Conservation (phyloP, 2,113 vertebrate species). For the Perognathus longimembris region DNA sequence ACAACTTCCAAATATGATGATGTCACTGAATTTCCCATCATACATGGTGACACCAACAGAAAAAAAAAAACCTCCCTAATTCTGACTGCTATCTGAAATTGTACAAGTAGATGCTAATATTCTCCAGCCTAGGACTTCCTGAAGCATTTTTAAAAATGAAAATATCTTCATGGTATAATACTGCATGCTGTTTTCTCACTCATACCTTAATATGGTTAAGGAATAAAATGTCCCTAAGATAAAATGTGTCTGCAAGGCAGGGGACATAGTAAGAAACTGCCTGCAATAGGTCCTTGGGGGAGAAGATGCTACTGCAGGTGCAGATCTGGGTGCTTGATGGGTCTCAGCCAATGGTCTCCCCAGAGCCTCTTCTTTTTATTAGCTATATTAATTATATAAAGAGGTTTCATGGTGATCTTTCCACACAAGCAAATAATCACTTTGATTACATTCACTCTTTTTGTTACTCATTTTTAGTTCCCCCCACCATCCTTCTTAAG, state of each 20-base stretch:
- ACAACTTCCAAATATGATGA: not conserved
- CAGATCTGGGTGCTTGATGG: not conserved
- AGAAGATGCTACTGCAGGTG: not conserved
- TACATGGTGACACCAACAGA: not conserved
- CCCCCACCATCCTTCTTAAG: not conserved
- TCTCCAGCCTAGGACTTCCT: constrained; percentile 9
- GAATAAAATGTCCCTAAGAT: not conserved
- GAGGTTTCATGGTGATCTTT: no score
- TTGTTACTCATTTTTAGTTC: no score
- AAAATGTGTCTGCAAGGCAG: not conserved
- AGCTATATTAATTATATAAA: no score
- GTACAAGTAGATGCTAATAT: not conserved
- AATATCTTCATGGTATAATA: constrained; percentile 29
- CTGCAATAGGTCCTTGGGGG: not conserved
- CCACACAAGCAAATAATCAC: no score
- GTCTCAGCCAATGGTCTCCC: not conserved
- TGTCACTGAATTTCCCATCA: not conserved
- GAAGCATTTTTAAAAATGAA: constrained; percentile 15
- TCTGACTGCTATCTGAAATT: not conserved
- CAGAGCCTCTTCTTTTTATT: no score
- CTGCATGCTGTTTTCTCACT: not conserved
- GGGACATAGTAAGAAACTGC: not conserved
- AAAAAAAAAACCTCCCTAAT: not conserved
- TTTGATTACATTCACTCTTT: no score
- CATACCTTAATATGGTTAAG: not conserved